Percentiles rank a stretch among this genome's conserved stretches.
Conservation (phyloP, 2,888 invertebrate genomes). For the Eulithis testata region DNA sequence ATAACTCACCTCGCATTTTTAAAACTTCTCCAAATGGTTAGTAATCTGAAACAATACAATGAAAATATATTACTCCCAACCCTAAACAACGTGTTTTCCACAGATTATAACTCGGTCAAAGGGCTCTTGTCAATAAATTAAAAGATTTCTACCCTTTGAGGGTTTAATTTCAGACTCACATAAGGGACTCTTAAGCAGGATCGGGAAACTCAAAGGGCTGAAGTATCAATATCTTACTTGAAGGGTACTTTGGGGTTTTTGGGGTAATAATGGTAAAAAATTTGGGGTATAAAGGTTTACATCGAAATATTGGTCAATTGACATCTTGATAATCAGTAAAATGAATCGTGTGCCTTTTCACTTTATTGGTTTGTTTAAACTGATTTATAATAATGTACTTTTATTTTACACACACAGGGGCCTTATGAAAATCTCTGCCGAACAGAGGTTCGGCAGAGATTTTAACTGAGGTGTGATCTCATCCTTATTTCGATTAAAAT, state of each 20-base stretch:
- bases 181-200: conserved; percentile 17
- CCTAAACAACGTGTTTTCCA: background rate
- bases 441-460: no score
- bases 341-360: no score
- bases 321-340: no score
- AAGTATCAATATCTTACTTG: conserved; percentile 37
- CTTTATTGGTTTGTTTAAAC: no score
- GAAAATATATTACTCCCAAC: background rate
- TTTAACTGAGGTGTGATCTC: no score
- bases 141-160: conserved; percentile 27
- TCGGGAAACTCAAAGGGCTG: conserved; percentile 32
- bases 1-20: conserved; percentile 1
- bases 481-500: no score
- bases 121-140: conserved; percentile 20
- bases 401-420: no score
- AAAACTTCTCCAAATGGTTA: background rate
- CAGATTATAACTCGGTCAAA: conserved; percentile 10
- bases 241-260: conserved; percentile 21
- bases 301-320: no score
- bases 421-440: no score
- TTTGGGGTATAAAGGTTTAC: background rate
- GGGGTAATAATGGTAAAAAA: conserved; percentile 14
- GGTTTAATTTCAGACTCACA: conserved; percentile 24
- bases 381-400: no score
- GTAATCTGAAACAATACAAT: conserved; percentile 5